Evolutionary conservation across 2,797 vertebrate genomes (phyloP).

Genomic region (Pangasius krempfi): DNA sequence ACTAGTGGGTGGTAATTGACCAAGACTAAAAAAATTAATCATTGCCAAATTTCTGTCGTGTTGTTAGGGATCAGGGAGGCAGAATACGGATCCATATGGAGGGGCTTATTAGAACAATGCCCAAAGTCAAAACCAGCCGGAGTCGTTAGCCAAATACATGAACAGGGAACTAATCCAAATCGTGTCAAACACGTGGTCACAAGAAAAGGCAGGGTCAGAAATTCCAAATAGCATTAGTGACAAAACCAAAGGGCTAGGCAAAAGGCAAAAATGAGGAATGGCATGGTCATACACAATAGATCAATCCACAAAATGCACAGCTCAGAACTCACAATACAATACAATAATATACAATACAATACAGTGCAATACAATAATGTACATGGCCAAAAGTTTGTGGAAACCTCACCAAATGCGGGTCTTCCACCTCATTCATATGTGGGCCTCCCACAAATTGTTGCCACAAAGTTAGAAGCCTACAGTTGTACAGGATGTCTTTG

Average conservation of each 20-base stretch:
- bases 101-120: constrained; percentile 1
- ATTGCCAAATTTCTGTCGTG: neutral
- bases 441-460: neutral
- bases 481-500: too few relatives aligned
- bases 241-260: neutral
- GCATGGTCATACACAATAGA: neutral
- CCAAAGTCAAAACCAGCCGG: neutral
- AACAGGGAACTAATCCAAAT: neutral
- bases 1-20: neutral
- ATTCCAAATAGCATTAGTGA: neutral
- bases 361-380: neutral
- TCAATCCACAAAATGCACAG: neutral
- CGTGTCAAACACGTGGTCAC: neutral
- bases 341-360: neutral
- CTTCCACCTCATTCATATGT: neutral
- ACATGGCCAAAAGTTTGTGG: neutral
- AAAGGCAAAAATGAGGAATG: neutral
- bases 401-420: neutral
- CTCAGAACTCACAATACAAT: neutral
- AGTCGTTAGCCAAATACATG: neutral
- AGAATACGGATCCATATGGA: neutral
- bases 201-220: neutral
- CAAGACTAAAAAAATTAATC: neutral
- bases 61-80: neutral
- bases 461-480: too few relatives aligned